Percentiles rank a stretch among this genome's conserved stretches.
These are phyloP conservation scores for Engystomops pustulosus DNA, from an alignment of 2,113 vertebrate species.

Conservation along the genomic window DNA sequence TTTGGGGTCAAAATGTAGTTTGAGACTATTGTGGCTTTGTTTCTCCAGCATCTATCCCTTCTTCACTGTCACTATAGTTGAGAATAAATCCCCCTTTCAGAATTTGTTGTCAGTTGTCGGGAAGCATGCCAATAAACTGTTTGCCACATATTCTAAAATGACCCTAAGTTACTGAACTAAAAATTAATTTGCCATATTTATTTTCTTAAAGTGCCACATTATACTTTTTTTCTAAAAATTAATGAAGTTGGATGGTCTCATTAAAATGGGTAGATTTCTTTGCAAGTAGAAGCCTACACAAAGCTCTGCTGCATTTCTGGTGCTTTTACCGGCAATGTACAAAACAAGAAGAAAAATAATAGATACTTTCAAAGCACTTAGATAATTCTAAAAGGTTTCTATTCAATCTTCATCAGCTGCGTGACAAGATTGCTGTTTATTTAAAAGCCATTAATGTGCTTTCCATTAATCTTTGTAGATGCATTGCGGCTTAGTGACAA, in stretches of 20 bases:
- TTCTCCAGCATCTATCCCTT: no score
- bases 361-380: background rate
- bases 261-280: background rate
- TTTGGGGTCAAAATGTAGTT: no score
- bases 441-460: conserved; percentile 39
- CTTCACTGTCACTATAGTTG: background rate
- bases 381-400: background rate
- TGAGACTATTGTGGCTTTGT: no score
- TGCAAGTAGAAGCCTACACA: background rate
- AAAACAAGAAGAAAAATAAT: background rate
- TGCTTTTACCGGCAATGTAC: background rate
- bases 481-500: conserved; percentile 42
- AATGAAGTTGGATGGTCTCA: background rate
- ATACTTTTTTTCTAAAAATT: background rate
- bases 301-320: background rate
- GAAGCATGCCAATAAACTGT: background rate
- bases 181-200: no score
- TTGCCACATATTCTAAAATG: background rate
- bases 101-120: background rate
- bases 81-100: background rate
- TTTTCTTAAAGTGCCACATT: no score
- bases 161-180: background rate
- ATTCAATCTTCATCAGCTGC: conserved; percentile 3
- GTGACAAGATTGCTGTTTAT: conserved; percentile 22
- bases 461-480: conserved; percentile 49